These are phyloP conservation scores for Catalaphyllia jardinei DNA, from an alignment of 64 coral and sea anemone genomes.

Conservation along the genomic window DNA sequence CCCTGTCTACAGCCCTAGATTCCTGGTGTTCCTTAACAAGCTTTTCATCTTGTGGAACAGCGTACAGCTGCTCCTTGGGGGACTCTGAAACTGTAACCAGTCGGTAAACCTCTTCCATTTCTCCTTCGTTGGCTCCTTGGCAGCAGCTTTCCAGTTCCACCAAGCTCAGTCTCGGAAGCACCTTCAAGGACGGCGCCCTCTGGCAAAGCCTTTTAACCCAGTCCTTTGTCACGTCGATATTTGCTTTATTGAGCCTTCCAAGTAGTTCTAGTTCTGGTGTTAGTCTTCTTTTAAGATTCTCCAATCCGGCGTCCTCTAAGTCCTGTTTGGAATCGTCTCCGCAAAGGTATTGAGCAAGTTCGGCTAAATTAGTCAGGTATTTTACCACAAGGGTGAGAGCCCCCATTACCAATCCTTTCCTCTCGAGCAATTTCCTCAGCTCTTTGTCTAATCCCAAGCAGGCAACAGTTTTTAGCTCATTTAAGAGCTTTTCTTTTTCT, in stretches of 20 bases:
- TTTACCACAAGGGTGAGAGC: conserved; percentile 27
- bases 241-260: not conserved
- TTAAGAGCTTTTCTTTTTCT: conserved; percentile 2
- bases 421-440: conserved; percentile 13
- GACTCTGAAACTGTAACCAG: conserved; percentile 15
- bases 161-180: conserved; percentile 14
- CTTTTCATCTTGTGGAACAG: not conserved
- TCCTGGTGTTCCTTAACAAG: not conserved
- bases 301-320: not conserved
- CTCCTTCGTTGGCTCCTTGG: conserved; percentile 20
- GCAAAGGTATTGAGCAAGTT: conserved; percentile 31
- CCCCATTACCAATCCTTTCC: conserved; percentile 23
- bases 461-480: conserved; percentile 11
- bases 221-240: not conserved
- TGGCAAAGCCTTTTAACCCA: conserved; percentile 11
- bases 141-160: conserved; percentile 10
- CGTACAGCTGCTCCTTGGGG: not conserved
- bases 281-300: not conserved
- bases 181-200: conserved; percentile 7
- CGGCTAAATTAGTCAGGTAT: not conserved
- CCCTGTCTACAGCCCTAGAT: not conserved
- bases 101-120: conserved; percentile 13
- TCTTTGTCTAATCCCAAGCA: conserved; percentile 12
- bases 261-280: conserved; percentile 24
- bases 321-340: not conserved